These are phyloP conservation scores for Leucoraja ocellata DNA, from an alignment of 2,797 vertebrate species.

Conservation along the genomic window DNA sequence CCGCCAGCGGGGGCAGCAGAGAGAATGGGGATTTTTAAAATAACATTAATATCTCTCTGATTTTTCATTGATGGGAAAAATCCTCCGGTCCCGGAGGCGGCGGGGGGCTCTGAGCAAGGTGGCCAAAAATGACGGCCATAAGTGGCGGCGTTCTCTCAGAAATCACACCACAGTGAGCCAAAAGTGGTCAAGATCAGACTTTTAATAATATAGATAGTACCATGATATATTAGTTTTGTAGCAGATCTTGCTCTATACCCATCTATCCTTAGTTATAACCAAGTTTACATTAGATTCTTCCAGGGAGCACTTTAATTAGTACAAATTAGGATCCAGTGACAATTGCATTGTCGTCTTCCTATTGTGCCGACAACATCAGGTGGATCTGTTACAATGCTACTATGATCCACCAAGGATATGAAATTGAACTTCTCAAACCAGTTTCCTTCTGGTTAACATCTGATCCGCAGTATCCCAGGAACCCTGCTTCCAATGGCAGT, in stretches of 20 bases:
- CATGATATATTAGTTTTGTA: background rate
- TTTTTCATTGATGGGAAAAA: no score
- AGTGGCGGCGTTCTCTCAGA: no score
- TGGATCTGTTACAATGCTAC: background rate
- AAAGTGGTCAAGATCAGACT: no score
- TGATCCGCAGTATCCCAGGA: background rate
- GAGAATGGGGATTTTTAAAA: no score
- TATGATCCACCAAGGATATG: background rate
- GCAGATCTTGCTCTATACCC: no score
- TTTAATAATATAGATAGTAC: no score
- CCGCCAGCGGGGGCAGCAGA: no score
- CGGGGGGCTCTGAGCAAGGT: no score
- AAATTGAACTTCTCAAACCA: background rate
- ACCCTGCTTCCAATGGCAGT: background rate
- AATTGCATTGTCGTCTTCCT: background rate
- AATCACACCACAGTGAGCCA: no score
- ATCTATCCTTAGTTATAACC: background rate
- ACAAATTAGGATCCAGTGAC: background rate
- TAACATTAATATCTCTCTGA: no score
- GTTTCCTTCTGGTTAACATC: background rate
- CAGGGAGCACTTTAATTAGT: background rate
- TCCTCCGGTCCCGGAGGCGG: no score
- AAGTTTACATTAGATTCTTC: background rate
- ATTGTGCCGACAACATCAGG: background rate
- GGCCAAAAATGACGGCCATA: no score